Base-by-base conservation (phyloP, 2,888 invertebrate species). In the Eristalinus aeneus region DNA sequence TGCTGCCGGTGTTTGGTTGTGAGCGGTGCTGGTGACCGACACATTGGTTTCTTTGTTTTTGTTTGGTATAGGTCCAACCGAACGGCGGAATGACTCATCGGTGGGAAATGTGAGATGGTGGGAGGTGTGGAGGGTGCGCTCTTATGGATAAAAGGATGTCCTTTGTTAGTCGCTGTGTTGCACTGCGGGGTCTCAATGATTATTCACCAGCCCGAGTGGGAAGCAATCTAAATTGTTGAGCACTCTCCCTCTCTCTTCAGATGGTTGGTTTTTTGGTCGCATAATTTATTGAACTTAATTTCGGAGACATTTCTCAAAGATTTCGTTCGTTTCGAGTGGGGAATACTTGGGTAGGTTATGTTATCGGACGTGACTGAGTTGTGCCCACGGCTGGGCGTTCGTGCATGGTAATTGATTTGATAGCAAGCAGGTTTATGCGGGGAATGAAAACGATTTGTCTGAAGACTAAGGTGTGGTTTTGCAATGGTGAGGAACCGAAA, bases 31-130 rank as follows among this genome's bases (percentile, higher is more conserved):
- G 6, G 39, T 12, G 39, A n/a, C 16, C 16, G 46, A n/a, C 8
- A 46, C 46, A 16, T 16, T 16, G 46, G 46, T 46, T 82, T 69
- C 85, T 82, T 86, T 82, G 82, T 82, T 85, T 76, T 72, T 36
- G 54, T 46, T 82, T 86, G 74, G 77, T 61, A 65, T 78, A 74
- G 82, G 77, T 82, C 74, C 46, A 16, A 27, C 12, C 11, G 22
- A n/a, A 46, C 16, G 20, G 10, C 27, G 27, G 27, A 2, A 34
- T 76, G 76, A 69, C 20, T 76, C 68, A 76, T 32, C 31, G 31
- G 6, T n/a, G 20, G 34, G n/a, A 65, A 65, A 75, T 75, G 58
- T 67, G 34, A 54, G 39, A 11, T 12, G 31, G n/a, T 27, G 36
- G 27, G 27, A 27, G 27, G 27, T 1, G 23, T 1, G 31, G 32